phyloP scores from a whole-genome alignment of 2,888 invertebrate genomes.

The Melieria omissa region DNA sequence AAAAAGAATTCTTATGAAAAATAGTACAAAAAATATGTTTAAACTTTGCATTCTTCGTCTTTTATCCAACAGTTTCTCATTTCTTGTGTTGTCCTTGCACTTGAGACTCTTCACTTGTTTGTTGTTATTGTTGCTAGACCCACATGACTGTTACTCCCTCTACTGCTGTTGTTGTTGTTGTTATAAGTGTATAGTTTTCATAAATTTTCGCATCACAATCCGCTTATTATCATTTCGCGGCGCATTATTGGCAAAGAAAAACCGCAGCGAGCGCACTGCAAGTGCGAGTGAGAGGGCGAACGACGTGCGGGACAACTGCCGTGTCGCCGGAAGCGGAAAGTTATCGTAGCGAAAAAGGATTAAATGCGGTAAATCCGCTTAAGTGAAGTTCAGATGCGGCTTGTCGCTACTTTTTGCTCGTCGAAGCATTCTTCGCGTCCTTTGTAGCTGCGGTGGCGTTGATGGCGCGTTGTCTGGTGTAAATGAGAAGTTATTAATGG shows the following conservation, averaged over 20 bases:
- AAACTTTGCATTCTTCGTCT: no score
- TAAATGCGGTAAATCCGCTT: slow-evolving; percentile 1
- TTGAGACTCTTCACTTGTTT: neutral
- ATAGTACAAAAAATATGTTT: no score
- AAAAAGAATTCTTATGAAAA: no score
- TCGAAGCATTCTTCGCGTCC: neutral
- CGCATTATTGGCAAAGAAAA: neutral
- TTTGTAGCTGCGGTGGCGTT: neutral
- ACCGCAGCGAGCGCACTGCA: neutral
- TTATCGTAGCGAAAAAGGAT: neutral
- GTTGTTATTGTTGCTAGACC: neutral
- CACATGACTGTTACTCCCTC: neutral
- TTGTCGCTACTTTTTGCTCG: neutral
- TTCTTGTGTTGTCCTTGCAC: no score
- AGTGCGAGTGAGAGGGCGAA: neutral
- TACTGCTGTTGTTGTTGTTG: neutral
- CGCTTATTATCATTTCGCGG: slow-evolving; percentile 3
- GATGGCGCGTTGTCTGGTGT: neutral
- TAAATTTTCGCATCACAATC: slow-evolving; percentile 2
- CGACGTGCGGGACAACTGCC: neutral
- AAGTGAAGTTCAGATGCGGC: slow-evolving; percentile 3
- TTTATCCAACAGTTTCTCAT: no score
- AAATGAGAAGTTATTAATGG: slow-evolving; percentile 3
- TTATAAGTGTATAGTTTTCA: neutral
- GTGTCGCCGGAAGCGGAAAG: neutral